These are phyloP conservation scores for Synergus laeviventris DNA, from an alignment of 2,888 invertebrate genomes.

Conservation along the genomic window DNA sequence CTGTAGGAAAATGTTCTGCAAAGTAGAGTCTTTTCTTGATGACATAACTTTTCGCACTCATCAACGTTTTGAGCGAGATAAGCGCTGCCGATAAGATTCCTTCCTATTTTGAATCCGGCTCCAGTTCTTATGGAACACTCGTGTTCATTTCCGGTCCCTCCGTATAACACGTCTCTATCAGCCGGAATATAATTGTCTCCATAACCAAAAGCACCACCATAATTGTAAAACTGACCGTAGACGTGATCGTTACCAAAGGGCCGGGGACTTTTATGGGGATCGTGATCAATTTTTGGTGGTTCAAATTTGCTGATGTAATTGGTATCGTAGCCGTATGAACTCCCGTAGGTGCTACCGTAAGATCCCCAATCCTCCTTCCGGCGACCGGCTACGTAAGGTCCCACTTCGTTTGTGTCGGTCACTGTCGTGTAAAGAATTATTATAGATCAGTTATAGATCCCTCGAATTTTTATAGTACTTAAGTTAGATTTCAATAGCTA, in stretches of 20 bases:
- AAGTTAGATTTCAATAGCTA: too few species aligned
- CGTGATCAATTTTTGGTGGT: conserved; percentile 39
- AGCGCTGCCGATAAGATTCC: conserved; percentile 82
- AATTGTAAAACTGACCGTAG: conserved; percentile 55
- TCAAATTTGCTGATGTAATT: conserved; percentile 55
- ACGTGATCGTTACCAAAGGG: conserved; percentile 50
- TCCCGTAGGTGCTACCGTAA: conserved; percentile 81
- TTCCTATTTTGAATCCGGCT: conserved; percentile 85
- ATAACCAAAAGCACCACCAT: conserved; percentile 60
- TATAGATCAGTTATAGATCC: not conserved
- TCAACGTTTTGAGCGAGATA: conserved; percentile 83
- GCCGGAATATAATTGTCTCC: conserved; percentile 57
- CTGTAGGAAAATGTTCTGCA: conserved; percentile 88
- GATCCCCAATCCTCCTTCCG: conserved; percentile 78
- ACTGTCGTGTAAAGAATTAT: not conserved
- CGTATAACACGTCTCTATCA: conserved; percentile 47
- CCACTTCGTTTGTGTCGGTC: conserved; percentile 55
- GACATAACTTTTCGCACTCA: conserved; percentile 87
- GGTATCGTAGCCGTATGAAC: conserved; percentile 64
- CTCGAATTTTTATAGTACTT: too few species aligned
- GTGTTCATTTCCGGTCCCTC: conserved; percentile 25
- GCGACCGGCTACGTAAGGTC: conserved; percentile 77
- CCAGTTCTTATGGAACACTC: conserved; percentile 87
- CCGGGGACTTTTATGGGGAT: conserved; percentile 24
- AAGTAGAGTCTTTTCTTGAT: conserved; percentile 82